These are phyloP conservation scores for Prostheceraeus crozeri DNA, from an alignment of 2,888 invertebrate genomes.

Conservation along the genomic window DNA sequence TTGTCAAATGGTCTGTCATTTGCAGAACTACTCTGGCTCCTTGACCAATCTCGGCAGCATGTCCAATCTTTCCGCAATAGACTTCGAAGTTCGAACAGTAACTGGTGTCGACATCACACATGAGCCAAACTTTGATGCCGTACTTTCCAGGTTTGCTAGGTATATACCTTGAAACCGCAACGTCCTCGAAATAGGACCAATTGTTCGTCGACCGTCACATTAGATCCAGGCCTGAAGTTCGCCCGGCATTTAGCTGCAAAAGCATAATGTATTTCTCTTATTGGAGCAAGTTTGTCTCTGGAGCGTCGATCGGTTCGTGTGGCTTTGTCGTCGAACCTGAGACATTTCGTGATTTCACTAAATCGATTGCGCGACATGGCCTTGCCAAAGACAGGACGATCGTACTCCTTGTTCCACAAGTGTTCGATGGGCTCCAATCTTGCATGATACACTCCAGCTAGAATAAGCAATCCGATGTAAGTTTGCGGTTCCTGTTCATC, in stretches of 20 bases:
- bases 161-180: conserved; percentile 19
- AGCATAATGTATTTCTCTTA: not conserved
- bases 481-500: not conserved
- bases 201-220: not conserved
- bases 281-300: not conserved
- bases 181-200: conserved; percentile 5
- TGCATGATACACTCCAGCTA: not conserved
- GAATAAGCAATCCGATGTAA: not conserved
- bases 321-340: not conserved
- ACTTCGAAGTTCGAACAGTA: conserved; percentile 18
- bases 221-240: not conserved
- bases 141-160: conserved; percentile 17
- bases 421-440: not conserved
- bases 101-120: not conserved
- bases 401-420: not conserved
- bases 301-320: not conserved
- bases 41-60: not conserved
- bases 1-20: not conserved
- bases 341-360: too few species aligned
- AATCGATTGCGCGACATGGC: too few species aligned
- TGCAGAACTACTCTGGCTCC: not conserved
- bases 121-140: conserved; percentile 8
- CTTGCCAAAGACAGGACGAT: not conserved
- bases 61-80: conserved; percentile 3
- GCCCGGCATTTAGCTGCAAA: not conserved